These are phyloP conservation scores for Merluccius polli DNA, from an alignment of 2,797 vertebrate genomes.

Conservation along the genomic window DNA sequence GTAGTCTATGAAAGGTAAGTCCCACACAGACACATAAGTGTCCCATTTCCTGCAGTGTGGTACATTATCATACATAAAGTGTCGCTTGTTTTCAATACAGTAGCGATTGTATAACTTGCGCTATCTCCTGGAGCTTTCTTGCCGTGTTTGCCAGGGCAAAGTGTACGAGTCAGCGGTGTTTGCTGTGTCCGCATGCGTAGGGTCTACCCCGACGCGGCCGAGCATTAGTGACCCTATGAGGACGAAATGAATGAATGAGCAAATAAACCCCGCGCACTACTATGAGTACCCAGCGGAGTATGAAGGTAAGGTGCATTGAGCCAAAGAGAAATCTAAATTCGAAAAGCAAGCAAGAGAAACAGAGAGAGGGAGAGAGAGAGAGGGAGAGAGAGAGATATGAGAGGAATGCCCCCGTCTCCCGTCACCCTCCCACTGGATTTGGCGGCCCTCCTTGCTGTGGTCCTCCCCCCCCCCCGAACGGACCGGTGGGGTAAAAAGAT, in stretches of 20 bases:
- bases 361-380: background rate
- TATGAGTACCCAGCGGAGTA: background rate
- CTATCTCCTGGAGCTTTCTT: background rate
- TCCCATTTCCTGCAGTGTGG: background rate
- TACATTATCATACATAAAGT: too few species aligned
- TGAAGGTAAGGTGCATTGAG: background rate
- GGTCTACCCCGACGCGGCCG: too few species aligned
- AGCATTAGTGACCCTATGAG: background rate
- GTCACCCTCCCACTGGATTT: too few species aligned
- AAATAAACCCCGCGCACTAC: background rate
- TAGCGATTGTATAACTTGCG: too few species aligned
- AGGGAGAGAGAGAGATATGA: too few species aligned
- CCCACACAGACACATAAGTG: background rate
- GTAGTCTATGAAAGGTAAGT: background rate
- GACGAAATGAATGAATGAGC: background rate
- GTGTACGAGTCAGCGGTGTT: background rate
- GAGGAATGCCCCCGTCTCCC: too few species aligned
- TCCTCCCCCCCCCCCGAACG: background rate
- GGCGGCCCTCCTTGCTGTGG: too few species aligned
- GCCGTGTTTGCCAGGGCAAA: background rate
- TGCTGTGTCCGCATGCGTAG: background rate
- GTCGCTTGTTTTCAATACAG: too few species aligned
- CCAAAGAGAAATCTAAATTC: background rate
- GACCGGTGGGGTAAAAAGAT: background rate
- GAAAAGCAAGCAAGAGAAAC: background rate